Conservation (phyloP, 1,140 invertebrate species). For the Sarcophaga peregrina region DNA sequence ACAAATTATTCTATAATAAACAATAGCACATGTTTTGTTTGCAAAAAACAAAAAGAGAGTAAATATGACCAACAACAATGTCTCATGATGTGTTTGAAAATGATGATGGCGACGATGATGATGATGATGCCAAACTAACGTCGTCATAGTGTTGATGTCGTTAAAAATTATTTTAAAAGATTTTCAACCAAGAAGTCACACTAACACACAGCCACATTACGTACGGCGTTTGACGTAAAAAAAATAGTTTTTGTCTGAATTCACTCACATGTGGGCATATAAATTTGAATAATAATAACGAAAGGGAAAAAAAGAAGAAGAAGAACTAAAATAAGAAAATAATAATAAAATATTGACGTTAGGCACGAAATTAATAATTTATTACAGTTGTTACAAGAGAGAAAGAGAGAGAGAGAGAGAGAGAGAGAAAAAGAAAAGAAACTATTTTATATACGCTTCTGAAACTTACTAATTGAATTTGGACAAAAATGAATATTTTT, state of each 20-base stretch:
- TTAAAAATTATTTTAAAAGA: background rate
- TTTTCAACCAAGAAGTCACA: background rate
- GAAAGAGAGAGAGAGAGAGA: too few relatives aligned
- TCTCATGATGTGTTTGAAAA: too few relatives aligned
- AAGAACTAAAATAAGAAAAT: background rate
- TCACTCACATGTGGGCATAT: background rate
- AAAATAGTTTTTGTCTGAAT: conserved; percentile 12
- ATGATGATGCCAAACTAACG: conserved; percentile 18
- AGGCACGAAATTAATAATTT: conserved; percentile 28
- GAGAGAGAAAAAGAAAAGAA: too few relatives aligned
- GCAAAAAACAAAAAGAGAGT: too few relatives aligned
- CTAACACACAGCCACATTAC: background rate
- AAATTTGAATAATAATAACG: background rate
- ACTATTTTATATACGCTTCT: too few relatives aligned
- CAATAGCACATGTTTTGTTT: too few relatives aligned
- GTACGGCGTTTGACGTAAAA: conserved; percentile 27
- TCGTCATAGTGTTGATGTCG: conserved; percentile 28
- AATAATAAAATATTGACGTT: conserved; percentile 6
- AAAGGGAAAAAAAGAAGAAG: background rate
- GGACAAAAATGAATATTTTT: too few relatives aligned
- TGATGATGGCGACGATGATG: too few relatives aligned
- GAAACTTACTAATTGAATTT: too few relatives aligned
- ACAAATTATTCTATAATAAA: too few relatives aligned
- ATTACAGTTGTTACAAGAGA: background rate
- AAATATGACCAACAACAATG: too few relatives aligned